Evolutionary conservation across 2,113 vertebrate genomes (phyloP).

Genomic region (Nothocercus nigrocapillus): DNA sequence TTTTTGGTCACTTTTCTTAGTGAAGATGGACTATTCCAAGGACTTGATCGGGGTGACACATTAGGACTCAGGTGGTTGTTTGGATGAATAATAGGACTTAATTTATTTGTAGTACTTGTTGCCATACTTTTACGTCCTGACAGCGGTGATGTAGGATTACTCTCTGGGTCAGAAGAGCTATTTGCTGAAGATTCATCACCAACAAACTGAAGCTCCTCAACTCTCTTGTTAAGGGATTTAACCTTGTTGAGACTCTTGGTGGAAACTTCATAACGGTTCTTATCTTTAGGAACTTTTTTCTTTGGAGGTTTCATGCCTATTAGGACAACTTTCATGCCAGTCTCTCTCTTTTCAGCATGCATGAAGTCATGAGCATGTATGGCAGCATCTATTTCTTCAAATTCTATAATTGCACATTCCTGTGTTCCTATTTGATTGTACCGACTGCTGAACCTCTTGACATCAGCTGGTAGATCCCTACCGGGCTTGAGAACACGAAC

Average conservation of each 20-base stretch:
- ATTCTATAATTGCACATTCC: constrained; percentile 94
- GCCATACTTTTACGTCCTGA: constrained; percentile 81
- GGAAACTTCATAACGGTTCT: constrained; percentile 79
- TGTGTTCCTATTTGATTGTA: constrained; percentile 89
- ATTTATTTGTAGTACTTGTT: constrained; percentile 80
- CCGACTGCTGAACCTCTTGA: constrained; percentile 89
- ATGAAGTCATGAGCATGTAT: constrained; percentile 89
- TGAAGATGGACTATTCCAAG: constrained; percentile 93
- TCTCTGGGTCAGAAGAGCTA: constrained; percentile 95
- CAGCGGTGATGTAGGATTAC: constrained; percentile 89
- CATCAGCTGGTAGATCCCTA: constrained; percentile 89
- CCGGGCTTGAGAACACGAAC: constrained; percentile 92
- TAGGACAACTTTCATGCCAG: constrained; percentile 86
- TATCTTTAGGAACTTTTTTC: constrained; percentile 91
- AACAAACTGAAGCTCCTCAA: constrained; percentile 90
- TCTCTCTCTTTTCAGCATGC: constrained; percentile 71
- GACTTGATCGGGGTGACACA: constrained; percentile 90
- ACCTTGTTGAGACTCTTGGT: constrained; percentile 74
- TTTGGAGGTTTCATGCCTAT: constrained; percentile 95
- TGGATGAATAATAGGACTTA: constrained; percentile 84
- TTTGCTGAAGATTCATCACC: constrained; percentile 92
- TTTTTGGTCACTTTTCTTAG: constrained; percentile 86
- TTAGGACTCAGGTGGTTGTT: constrained; percentile 91
- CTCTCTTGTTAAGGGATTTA: constrained; percentile 90
- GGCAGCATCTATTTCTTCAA: constrained; percentile 94